These are phyloP conservation scores for Clupea harengus DNA, from an alignment of 2,113 vertebrate species.

Conservation along the genomic window DNA sequence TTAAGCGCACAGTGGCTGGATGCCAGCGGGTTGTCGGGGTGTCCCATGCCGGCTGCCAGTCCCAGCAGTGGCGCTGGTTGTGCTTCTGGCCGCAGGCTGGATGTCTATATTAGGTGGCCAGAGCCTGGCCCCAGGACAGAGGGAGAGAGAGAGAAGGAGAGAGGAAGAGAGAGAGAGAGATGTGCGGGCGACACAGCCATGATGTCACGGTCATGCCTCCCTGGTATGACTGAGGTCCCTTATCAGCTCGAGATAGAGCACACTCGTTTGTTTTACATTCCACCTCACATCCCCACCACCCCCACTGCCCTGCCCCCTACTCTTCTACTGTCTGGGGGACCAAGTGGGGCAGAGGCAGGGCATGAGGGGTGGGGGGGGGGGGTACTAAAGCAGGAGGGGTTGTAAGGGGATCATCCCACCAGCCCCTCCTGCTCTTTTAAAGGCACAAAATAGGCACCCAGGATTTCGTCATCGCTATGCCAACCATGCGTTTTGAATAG, in stretches of 20 bases:
- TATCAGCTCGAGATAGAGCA: conserved; percentile 55
- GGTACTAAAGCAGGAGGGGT: not conserved
- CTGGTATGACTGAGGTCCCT: conserved; percentile 62
- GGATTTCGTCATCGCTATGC: conserved; percentile 6
- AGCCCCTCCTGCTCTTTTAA: conserved; percentile 10
- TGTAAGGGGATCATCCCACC: not conserved
- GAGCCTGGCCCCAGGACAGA: conserved; percentile 26
- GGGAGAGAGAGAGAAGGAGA: conserved; percentile 15
- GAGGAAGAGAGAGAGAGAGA: not conserved
- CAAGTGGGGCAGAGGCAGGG: not conserved
- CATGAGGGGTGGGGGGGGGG: not conserved
- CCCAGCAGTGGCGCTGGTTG: not conserved
- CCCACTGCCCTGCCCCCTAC: not conserved
- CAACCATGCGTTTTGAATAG: not conserved
- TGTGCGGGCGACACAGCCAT: conserved; percentile 35
- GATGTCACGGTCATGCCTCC: conserved; percentile 64
- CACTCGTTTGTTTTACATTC: conserved; percentile 51
- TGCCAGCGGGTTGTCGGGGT: not conserved
- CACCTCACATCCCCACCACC: conserved; percentile 28
- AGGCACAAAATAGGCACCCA: not conserved
- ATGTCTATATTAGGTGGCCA: conserved; percentile 67
- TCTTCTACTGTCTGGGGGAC: not conserved
- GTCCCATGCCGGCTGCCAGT: conserved; percentile 10
- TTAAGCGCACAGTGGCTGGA: not conserved
- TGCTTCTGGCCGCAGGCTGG: conserved; percentile 10